These are phyloP conservation scores for Agonopterix arenella DNA, from an alignment of 2,888 invertebrate genomes.

Conservation along the genomic window DNA sequence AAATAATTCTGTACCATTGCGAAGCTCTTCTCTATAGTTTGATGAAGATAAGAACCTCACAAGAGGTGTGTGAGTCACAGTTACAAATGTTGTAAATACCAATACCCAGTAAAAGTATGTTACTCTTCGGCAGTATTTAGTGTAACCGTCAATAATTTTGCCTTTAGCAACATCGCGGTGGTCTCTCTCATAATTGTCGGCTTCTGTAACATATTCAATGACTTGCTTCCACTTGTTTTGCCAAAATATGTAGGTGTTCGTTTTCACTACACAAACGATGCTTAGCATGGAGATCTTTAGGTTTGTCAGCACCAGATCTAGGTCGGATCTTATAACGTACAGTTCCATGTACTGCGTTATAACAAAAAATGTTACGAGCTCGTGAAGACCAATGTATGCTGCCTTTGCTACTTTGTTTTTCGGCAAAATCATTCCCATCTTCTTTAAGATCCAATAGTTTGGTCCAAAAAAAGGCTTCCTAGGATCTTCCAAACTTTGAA, in stretches of 20 bases:
- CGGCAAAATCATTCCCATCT: slow-evolving; percentile 43
- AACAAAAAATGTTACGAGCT: slow-evolving; percentile 42
- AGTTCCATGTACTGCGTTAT: slow-evolving; percentile 52
- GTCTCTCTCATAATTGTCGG: slow-evolving; percentile 50
- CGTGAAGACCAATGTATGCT: slow-evolving; percentile 36
- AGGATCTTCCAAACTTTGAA: slow-evolving; percentile 38
- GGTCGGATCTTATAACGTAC: slow-evolving; percentile 44
- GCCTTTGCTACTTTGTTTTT: slow-evolving; percentile 26
- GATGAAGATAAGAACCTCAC: slow-evolving; percentile 39
- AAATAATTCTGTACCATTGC: slow-evolving; percentile 46
- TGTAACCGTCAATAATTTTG: slow-evolving; percentile 42
- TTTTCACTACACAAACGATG: slow-evolving; percentile 49
- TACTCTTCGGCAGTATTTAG: slow-evolving; percentile 46
- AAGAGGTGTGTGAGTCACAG: slow-evolving; percentile 37
- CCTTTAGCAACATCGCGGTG: slow-evolving; percentile 24
- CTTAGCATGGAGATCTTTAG: slow-evolving; percentile 59
- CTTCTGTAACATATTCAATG: slow-evolving; percentile 45
- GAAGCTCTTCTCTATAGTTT: slow-evolving; percentile 35
- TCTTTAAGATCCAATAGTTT: slow-evolving; percentile 49
- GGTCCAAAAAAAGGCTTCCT: slow-evolving; percentile 44
- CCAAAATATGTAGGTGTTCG: slow-evolving; percentile 47
- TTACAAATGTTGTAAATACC: slow-evolving; percentile 42
- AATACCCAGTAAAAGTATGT: slow-evolving; percentile 55
- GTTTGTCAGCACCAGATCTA: slow-evolving; percentile 51
- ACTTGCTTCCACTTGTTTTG: slow-evolving; percentile 46